phyloP scores from a whole-genome alignment of 2,797 vertebrate genomes.

The Chelonia mydas region DNA sequence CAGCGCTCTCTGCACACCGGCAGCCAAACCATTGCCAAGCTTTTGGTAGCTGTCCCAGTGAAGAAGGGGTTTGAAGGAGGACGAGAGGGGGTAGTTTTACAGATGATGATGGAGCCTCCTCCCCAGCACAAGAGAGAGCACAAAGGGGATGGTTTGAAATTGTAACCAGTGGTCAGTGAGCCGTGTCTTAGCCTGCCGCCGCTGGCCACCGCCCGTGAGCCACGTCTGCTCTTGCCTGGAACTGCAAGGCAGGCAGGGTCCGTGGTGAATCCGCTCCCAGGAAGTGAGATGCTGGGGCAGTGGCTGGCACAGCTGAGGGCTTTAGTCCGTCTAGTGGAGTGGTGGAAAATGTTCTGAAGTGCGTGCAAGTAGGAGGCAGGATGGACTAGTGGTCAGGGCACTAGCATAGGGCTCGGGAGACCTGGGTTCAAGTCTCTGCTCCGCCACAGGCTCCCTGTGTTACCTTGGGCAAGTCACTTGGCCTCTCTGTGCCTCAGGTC shows the following conservation, averaged over 20 bases:
- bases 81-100: too few species aligned
- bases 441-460: neutral
- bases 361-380: neutral
- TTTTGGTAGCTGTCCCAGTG: neutral
- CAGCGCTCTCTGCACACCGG: neutral
- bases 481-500: neutral
- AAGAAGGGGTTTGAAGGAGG: neutral
- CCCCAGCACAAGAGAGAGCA: neutral
- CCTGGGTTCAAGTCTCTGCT: neutral
- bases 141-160: neutral
- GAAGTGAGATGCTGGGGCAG: neutral
- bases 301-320: neutral
- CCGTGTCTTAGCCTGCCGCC: neutral
- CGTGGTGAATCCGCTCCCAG: neutral
- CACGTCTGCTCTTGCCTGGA: neutral
- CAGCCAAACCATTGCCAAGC: too few species aligned
- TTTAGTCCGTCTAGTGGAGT: neutral
- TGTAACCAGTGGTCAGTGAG: neutral
- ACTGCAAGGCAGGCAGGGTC: too few species aligned
- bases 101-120: neutral
- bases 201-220: too few species aligned
- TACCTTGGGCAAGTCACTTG: neutral
- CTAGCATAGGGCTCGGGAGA: neutral
- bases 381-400: neutral
- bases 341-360: neutral